Conservation (phyloP, 2,797 vertebrate genomes). For the Ceryle rudis region DNA sequence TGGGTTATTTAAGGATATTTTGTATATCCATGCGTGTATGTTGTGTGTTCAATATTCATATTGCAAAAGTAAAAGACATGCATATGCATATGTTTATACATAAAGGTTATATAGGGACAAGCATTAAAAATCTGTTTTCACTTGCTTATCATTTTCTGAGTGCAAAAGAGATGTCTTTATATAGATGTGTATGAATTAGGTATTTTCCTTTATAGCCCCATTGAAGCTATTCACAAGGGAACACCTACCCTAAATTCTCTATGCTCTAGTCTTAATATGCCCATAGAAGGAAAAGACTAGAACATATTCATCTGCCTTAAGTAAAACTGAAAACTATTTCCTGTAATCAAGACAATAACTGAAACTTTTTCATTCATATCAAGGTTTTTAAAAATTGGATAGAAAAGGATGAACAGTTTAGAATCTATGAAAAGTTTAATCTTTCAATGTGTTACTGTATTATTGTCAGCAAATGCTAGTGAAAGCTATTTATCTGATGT, state of each 20-base stretch:
- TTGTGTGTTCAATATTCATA: not conserved
- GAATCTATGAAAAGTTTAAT: not conserved
- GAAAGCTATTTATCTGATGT: not conserved
- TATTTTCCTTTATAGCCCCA: not conserved
- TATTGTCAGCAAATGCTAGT: not conserved
- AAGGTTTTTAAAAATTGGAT: not conserved
- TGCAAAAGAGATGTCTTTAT: not conserved
- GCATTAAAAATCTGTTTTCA: not conserved
- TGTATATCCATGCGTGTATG: not conserved
- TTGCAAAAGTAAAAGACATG: not conserved
- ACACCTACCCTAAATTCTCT: not conserved
- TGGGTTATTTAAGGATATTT: not conserved
- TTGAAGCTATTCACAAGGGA: not conserved
- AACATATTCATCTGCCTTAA: not conserved
- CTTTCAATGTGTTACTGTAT: not conserved
- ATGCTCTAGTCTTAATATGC: not conserved
- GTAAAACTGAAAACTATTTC: not conserved
- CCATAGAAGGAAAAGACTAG: not conserved
- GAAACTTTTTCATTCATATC: not conserved
- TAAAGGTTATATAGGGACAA: not conserved
- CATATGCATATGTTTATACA: not conserved
- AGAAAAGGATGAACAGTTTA: not conserved
- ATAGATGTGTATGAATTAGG: not conserved
- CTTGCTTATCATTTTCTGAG: not conserved
- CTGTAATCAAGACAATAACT: not conserved